Evolutionary conservation across 2,888 invertebrate genomes (phyloP), one percentile per base, ranked within the genome.

Genomic region (Xestoiulus laeticollis): DNA sequence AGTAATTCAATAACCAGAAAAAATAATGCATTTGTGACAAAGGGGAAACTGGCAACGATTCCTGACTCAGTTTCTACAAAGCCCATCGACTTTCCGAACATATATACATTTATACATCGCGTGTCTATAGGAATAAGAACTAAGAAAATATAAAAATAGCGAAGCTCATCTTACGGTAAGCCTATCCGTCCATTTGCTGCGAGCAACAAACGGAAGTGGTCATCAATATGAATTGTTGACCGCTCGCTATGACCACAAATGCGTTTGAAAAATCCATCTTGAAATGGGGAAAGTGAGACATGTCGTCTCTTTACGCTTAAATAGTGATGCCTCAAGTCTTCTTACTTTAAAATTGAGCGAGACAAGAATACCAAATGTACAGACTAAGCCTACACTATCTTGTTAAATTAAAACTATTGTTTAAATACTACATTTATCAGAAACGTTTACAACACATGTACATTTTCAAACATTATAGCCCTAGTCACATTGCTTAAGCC

Each of bases 211-310:
- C 68, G 68, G 68, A 68, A 68, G 68, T 68, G 68, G 68, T 68
- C 68, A 68, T 26, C 68, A 68, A 68, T 68, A n/a, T 26, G 68
- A 68, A 68, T 68, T 68, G 68, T 68, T 68, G 68, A 68, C 68
- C 68, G 12, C 12, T 26, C 26, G 68, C 26, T 68, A 68, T 68
- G 68, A 68, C 68, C 68, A 26, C 68, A 68, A 68, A 68, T 68
- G 68, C 68, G 68, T 68, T 68, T 26, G 10, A n/a, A 68, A 68
- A 68, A 68, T 26, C 68, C 68, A 68, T 68, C 68, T 68, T 26
- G 26, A 68, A 68, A 68, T 68, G 68, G 68, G 68, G n/a, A 12
- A 68, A 68, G 68, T 68, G 68, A 68, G 68, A 68, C 68, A 12
- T 22, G 26, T 68, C 68, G 68, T 68, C 68, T 68, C 19, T n/a